Conservation (phyloP, 2,888 invertebrate species). For the Microctonus hyperodae region DNA sequence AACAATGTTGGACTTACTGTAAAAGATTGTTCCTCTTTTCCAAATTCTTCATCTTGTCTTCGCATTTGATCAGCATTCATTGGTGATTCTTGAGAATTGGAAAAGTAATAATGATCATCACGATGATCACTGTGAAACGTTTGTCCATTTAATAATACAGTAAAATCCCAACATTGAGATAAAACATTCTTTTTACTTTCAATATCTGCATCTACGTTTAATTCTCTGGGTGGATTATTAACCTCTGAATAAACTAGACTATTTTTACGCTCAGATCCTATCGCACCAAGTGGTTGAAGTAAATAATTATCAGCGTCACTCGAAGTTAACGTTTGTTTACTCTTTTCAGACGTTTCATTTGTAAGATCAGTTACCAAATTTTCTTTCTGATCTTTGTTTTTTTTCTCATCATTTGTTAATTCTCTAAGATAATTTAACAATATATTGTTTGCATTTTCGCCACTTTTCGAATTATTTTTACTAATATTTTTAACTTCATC, state of each 20-base stretch:
- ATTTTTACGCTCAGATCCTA: constrained; percentile 44
- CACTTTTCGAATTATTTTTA: neutral
- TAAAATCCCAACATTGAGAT: constrained; percentile 47
- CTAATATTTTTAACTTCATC: neutral
- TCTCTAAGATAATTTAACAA: neutral
- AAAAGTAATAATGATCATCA: neutral
- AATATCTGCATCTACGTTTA: constrained; percentile 3
- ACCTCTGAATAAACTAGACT: constrained; percentile 31
- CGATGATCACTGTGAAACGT: constrained; percentile 42
- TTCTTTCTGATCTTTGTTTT: neutral
- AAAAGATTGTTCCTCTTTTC: constrained; percentile 12
- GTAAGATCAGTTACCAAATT: neutral
- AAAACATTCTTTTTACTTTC: constrained; percentile 35
- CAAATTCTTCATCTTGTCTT: constrained; percentile 28
- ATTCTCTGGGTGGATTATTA: constrained; percentile 1
- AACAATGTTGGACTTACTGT: neutral
- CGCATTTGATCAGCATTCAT: constrained; percentile 10
- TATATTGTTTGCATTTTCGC: neutral
- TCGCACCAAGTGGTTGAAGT: constrained; percentile 42
- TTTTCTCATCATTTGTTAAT: neutral
- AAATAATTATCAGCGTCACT: constrained; percentile 12
- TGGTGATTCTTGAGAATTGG: neutral
- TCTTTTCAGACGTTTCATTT: constrained; percentile 9
- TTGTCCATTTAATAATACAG: constrained; percentile 38
- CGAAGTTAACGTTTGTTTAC: neutral